Percentiles rank a stretch among this genome's conserved stretches.
These are phyloP conservation scores for Ascidia mentula DNA, from an alignment of 23 tunicate species.

Conservation along the genomic window DNA sequence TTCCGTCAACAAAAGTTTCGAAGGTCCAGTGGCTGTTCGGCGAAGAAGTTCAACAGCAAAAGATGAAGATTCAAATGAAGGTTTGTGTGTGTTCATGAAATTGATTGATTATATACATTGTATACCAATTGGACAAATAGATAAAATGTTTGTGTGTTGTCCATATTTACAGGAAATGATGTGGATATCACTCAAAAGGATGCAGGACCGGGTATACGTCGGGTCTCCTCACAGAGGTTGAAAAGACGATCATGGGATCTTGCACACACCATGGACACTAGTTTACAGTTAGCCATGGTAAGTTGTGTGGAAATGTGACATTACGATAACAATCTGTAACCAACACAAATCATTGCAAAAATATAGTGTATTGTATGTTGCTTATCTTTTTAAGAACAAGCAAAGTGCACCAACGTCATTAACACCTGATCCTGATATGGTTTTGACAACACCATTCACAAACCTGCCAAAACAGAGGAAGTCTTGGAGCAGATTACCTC, in stretches of 20 bases:
- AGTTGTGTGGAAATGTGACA: neutral
- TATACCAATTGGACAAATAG: too few species aligned
- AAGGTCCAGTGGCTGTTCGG: neutral
- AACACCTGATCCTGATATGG: conserved; percentile 29
- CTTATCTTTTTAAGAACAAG: neutral
- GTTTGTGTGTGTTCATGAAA: neutral
- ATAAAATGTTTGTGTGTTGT: too few species aligned
- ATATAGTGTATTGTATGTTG: neutral
- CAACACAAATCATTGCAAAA: neutral
- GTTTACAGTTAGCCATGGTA: conserved; percentile 43
- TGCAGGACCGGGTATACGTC: neutral
- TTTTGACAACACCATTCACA: conserved; percentile 14
- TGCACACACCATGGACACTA: conserved; percentile 56
- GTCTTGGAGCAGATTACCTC: conserved; percentile 37
- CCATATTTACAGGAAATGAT: neutral
- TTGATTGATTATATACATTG: too few species aligned
- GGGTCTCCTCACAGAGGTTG: conserved; percentile 10
- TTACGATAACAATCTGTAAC: neutral
- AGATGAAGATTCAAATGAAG: conserved; percentile 10
- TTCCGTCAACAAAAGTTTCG: neutral
- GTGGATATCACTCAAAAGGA: neutral
- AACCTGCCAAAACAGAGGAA: conserved; percentile 27
- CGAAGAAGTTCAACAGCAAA: conserved; percentile 17
- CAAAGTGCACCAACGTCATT: conserved; percentile 14
- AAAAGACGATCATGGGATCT: conserved; percentile 54